These are phyloP conservation scores for Percopsis omiscomaycus DNA, from an alignment of 2,797 vertebrate genomes.

Conservation along the genomic window DNA sequence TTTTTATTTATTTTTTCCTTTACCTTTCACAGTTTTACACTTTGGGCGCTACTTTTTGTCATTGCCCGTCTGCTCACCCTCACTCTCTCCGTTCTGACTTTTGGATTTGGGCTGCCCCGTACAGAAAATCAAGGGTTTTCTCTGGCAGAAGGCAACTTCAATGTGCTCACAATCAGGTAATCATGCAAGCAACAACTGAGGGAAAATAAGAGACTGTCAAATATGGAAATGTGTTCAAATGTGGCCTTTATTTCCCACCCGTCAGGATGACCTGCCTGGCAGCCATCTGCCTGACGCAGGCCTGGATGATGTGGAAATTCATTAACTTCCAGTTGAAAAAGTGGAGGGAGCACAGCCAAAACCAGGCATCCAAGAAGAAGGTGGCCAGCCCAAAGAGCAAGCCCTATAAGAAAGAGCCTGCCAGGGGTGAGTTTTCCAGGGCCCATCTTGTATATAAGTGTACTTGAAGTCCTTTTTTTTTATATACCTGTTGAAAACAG, in stretches of 20 bases:
- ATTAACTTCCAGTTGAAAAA: slow-evolving; percentile 89
- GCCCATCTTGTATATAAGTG: no score
- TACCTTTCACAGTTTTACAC: slow-evolving; percentile 74
- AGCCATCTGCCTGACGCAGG: slow-evolving; percentile 85
- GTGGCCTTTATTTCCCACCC: slow-evolving; percentile 1
- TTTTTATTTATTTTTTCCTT: not conserved
- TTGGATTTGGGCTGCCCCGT: slow-evolving; percentile 83
- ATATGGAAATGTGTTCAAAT: not conserved
- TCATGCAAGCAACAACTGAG: slow-evolving; percentile 3
- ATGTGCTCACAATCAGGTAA: slow-evolving; percentile 82
- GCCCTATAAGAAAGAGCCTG: slow-evolving; percentile 76
- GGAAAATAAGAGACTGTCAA: no score
- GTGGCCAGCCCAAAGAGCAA: slow-evolving; percentile 78
- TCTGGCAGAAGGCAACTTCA: slow-evolving; percentile 82
- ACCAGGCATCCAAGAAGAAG: slow-evolving; percentile 81
- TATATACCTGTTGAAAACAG: no score
- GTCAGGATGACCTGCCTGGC: slow-evolving; percentile 83
- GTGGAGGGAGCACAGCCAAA: slow-evolving; percentile 84
- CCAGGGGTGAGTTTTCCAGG: slow-evolving; percentile 69
- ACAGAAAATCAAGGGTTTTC: slow-evolving; percentile 83
- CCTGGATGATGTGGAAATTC: slow-evolving; percentile 93
- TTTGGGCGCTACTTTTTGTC: slow-evolving; percentile 86
- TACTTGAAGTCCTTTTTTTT: no score
- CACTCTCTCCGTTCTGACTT: slow-evolving; percentile 84
- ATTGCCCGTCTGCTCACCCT: slow-evolving; percentile 84